These are phyloP conservation scores for Pomatostomus ruficeps DNA, from an alignment of 2,113 vertebrate genomes.

Conservation along the genomic window DNA sequence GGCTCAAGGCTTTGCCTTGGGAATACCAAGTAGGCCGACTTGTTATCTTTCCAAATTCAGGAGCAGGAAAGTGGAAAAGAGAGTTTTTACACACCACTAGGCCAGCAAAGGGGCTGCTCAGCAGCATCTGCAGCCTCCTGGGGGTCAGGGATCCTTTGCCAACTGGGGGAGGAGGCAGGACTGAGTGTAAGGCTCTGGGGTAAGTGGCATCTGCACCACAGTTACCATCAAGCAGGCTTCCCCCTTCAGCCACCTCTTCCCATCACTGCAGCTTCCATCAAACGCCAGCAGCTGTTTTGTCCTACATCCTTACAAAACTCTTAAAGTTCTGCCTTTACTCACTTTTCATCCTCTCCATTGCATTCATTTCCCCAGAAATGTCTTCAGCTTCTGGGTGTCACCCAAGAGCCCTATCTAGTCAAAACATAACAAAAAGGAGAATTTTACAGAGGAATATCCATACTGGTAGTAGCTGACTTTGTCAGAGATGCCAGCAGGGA, in stretches of 20 bases:
- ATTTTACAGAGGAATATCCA: neutral
- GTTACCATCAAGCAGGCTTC: neutral
- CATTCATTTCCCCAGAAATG: neutral
- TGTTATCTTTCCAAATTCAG: neutral
- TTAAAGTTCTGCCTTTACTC: neutral
- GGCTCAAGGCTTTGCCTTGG: neutral
- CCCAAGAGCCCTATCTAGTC: neutral
- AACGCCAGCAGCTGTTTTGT: neutral
- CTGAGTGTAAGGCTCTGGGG: neutral
- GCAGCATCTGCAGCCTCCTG: neutral
- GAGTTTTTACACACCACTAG: neutral
- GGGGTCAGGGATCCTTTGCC: neutral
- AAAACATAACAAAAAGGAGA: neutral
- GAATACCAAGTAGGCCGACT: slow-evolving; percentile 48
- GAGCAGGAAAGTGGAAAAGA: neutral
- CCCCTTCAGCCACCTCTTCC: neutral
- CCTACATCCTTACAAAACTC: rapidly evolving
- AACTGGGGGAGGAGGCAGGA: neutral
- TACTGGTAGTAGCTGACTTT: neutral
- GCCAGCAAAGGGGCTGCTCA: neutral
- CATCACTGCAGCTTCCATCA: neutral
- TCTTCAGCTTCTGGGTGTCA: neutral
- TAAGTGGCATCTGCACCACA: neutral
- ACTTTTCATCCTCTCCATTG: neutral
- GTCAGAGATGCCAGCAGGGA: neutral